Base-by-base conservation (phyloP, 2,888 invertebrate species). In the Coelogynopora nodosa region DNA sequence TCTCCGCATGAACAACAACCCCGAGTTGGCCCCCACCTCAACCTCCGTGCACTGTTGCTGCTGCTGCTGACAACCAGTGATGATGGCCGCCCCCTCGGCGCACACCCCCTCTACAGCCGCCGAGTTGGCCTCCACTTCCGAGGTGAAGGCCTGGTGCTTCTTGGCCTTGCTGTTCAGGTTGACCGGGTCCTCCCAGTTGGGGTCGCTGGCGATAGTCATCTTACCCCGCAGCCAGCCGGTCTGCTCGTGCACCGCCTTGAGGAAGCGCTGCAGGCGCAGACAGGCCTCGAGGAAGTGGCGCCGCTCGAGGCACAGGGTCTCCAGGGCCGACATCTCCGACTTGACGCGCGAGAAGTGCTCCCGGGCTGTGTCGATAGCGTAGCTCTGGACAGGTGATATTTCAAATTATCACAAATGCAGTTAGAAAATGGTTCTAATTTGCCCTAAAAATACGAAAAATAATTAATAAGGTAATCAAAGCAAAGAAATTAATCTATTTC, bases 101-200 rank as follows among this genome's bases (percentile, higher is more conserved):
- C 5, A 49, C 49, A 49, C 49, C 10, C 10, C 49, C 18, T 49
- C 49, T 18, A 49, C 10, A 18, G 49, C 49, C 10, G 49, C 5
- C 49, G 49, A 49, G 18, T 18, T 18, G 5, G 49, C 49, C 49
- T 49, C 49, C 5, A 85, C 85, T 23, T 85, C 85, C 29, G 85
- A 85, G 0, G 28, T 97, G 91, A 98, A 98, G 0, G 97, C 97
- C 0, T 95, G 94, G 90, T 99, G 98, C 91, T 97, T 96, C 91
- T 98, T 97, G 30, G 97, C 95, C 93, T 98, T 98, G 90, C 95
- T 95, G 90, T 97, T 96, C n/a, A 99, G 93, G 92, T 98, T 98
- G n/a, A 95, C 96, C 0, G 96, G 94, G 90, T 99, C 98, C 86
- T 96, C 93, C 92, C 97, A 98, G 90, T 95, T 96, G 91, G 97